phyloP scores from a whole-genome alignment of 2,888 invertebrate genomes.

The Mamestra brassicae region DNA sequence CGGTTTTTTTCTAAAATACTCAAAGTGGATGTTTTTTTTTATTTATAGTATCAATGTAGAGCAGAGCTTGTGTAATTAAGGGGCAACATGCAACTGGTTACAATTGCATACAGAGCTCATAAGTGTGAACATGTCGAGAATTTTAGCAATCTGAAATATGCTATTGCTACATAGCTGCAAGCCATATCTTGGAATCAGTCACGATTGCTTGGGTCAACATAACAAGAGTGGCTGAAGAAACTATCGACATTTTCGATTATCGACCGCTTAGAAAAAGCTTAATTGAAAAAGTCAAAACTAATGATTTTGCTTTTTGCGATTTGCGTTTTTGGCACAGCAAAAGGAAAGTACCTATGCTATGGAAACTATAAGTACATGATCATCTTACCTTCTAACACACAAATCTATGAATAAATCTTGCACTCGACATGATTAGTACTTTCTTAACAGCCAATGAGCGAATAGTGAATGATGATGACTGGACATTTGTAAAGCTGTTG shows the following conservation, averaged over 20 bases:
- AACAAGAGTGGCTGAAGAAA: background rate
- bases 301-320: background rate
- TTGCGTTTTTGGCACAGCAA: background rate
- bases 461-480: slow-evolving; percentile 41
- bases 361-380: background rate
- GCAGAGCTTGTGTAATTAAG: slow-evolving; percentile 10
- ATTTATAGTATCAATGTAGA: background rate
- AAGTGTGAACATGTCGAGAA: background rate
- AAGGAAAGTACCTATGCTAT: slow-evolving; percentile 1
- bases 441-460: slow-evolving; percentile 35
- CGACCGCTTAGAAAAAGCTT: background rate
- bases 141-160: slow-evolving; percentile 31
- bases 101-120: background rate
- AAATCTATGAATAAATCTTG: background rate
- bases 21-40: background rate
- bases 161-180: slow-evolving; percentile 1
- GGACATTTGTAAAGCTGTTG: slow-evolving; percentile 19
- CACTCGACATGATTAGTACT: background rate
- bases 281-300: background rate
- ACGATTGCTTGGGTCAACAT: background rate
- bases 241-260: background rate
- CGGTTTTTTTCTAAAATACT: no score
- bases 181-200: background rate
- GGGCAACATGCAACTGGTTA: slow-evolving; percentile 1
- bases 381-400: background rate